Conservation (phyloP, 2,113 vertebrate genomes). For the Pseudonaja textilis region DNA sequence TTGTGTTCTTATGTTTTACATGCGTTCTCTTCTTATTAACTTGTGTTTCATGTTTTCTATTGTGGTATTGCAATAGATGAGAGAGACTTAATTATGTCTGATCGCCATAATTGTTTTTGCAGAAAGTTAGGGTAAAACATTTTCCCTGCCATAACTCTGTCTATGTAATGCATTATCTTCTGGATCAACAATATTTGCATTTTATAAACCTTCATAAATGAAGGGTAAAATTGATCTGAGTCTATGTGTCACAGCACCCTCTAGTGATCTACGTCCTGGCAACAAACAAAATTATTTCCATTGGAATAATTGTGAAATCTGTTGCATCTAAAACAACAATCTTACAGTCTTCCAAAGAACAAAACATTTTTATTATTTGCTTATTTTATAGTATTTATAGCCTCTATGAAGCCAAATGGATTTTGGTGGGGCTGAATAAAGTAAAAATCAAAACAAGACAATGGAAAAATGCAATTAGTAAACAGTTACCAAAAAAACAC, state of each 20-base stretch:
- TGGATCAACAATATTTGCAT: background rate
- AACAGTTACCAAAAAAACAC: background rate
- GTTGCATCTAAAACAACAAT: background rate
- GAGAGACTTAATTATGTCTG: background rate
- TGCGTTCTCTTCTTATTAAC: background rate
- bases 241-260: slow-evolving; percentile 7
- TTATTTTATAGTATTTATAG: background rate
- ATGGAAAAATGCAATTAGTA: background rate
- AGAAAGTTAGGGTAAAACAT: background rate
- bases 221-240: background rate
- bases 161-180: background rate
- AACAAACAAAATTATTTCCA: background rate
- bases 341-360: background rate
- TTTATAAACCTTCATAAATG: background rate
- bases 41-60: background rate
- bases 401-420: background rate
- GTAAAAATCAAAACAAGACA: background rate
- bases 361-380: background rate
- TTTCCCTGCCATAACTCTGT: background rate
- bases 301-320: background rate
- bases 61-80: background rate
- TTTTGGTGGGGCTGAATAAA: background rate
- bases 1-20: background rate
- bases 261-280: slow-evolving; percentile 6
- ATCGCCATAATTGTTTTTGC: background rate